Evolutionary conservation across 2,797 vertebrate species (phyloP).

Genomic region (Yasuhikotakia modesta): DNA sequence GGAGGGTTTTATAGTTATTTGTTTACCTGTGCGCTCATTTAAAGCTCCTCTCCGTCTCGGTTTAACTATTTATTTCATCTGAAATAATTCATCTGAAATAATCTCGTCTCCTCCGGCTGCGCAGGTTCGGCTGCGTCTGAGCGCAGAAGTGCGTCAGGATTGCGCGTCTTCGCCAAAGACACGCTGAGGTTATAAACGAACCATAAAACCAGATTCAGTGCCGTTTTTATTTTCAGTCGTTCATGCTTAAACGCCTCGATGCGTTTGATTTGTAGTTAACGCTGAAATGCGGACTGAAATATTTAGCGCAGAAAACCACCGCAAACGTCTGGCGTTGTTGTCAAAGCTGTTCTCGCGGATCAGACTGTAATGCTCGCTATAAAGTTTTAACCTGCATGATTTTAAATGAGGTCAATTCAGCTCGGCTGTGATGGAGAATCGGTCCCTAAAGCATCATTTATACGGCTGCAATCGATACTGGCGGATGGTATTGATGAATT

Average conservation of each 20-base stretch:
- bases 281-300: neutral
- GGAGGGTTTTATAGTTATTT: neutral
- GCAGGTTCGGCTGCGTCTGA: neutral
- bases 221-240: neutral
- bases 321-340: neutral
- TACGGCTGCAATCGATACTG: constrained; percentile 16
- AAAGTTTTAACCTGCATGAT: constrained; percentile 12
- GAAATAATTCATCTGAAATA: constrained; percentile 51
- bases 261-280: neutral
- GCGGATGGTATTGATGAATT: constrained; percentile 9
- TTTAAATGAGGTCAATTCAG: constrained; percentile 8
- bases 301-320: neutral
- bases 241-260: neutral
- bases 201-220: neutral
- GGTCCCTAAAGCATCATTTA: constrained; percentile 8
- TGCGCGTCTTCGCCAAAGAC: constrained; percentile 23
- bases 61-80: constrained; percentile 44
- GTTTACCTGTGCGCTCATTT: neutral
- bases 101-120: constrained; percentile 44
- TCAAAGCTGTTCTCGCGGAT: neutral
- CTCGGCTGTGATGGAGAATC: neutral
- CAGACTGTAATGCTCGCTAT: neutral
- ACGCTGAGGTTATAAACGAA: neutral
- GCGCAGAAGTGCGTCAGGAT: constrained; percentile 26
- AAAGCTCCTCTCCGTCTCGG: neutral